These are phyloP conservation scores for Cephonodes hylas DNA, from an alignment of 2,888 invertebrate species.

Conservation along the genomic window DNA sequence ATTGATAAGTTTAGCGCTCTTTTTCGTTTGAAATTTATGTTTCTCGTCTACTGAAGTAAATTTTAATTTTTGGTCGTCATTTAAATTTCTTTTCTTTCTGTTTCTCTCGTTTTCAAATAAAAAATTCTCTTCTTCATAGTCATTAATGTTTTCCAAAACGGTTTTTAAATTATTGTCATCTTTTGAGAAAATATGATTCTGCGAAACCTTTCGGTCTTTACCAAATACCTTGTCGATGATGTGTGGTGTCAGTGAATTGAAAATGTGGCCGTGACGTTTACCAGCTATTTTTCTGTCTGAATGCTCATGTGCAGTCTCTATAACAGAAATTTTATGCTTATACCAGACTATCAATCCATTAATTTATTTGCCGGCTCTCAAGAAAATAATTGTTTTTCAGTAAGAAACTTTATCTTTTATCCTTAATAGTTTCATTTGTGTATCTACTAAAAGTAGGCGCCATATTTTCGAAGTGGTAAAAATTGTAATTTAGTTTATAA, in stretches of 20 bases:
- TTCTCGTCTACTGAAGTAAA: neutral
- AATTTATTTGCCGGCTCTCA: too few relatives aligned
- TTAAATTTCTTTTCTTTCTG: neutral
- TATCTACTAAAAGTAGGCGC: too few relatives aligned
- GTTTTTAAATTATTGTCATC: neutral
- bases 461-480: too few relatives aligned
- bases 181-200: neutral
- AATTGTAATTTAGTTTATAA: too few relatives aligned
- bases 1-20: neutral
- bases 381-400: too few relatives aligned
- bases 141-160: neutral
- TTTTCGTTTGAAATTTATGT: neutral
- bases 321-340: neutral
- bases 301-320: neutral
- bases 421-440: too few relatives aligned
- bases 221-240: conserved; percentile 22
- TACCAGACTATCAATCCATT: too few relatives aligned
- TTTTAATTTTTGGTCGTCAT: neutral
- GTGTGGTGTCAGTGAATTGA: conserved; percentile 8
- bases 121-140: neutral
- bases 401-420: too few relatives aligned
- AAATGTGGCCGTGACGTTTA: neutral
- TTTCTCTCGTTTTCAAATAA: neutral
- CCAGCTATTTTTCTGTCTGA: conserved; percentile 7
- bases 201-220: neutral